Evolutionary conservation across 2,888 invertebrate genomes (phyloP).

Genomic region (Notodonta dromedarius): DNA sequence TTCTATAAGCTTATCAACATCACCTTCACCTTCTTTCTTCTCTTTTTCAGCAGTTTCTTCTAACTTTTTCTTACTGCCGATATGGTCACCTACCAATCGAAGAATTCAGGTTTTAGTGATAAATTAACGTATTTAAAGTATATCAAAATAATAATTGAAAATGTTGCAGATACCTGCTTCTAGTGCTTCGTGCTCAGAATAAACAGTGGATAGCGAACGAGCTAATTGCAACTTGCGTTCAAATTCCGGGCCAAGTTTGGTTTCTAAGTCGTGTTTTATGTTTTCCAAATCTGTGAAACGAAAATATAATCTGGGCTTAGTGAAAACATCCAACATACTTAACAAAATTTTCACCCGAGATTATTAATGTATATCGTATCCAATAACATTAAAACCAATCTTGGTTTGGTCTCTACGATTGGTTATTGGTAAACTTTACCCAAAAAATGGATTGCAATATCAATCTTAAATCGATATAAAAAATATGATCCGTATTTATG

Average conservation of each 20-base stretch:
- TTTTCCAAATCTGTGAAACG: conserved; percentile 76
- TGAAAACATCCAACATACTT: no score
- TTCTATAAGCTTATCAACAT: conserved; percentile 91
- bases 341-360: no score
- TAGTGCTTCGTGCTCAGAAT: conserved; percentile 85
- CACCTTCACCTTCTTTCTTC: conserved; percentile 12
- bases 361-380: no score
- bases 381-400: no score
- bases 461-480: no score
- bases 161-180: conserved; percentile 52
- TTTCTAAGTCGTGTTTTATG: conserved; percentile 90
- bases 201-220: conserved; percentile 89
- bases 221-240: conserved; percentile 87
- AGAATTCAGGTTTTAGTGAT: background rate
- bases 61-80: conserved; percentile 29
- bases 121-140: no score
- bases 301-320: background rate
- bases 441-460: no score
- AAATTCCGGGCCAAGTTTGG: conserved; percentile 87
- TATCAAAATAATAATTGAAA: background rate
- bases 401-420: no score
- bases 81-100: background rate
- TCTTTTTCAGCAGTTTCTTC: conserved; percentile 10
- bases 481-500: no score
- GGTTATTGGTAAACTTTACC: no score